Base-by-base conservation (phyloP, 2,797 vertebrate species). In the Sternotherus odoratus region DNA sequence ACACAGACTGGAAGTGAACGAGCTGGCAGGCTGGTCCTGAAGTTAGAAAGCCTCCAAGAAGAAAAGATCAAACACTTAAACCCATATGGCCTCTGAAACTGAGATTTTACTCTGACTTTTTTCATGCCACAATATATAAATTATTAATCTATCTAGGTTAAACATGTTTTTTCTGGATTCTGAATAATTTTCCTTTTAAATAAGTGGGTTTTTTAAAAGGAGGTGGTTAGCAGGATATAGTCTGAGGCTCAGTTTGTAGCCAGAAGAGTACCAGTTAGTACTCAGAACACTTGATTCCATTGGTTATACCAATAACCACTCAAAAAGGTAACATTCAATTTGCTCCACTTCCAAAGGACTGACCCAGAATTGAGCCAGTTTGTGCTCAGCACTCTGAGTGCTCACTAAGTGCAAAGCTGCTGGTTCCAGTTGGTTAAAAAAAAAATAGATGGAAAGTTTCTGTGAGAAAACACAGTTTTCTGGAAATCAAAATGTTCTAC, bases 71-170 rank as follows among this genome's bases (percentile, higher is more conserved):
- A 82, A 48, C 2, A 0, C 13, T 2, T 24, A 85, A 53, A 39
- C 63, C 46, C 85, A 84, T 84, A 78, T 46, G 79, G 5, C 0
- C 1, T 46, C 48, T 36, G 81, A 77, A 91, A 80, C 54, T 36
- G 66, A 74, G 24, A 90, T 77, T 93, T 90, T 54, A 46, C 10
- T 30, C 94, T 79, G 33, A 49, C 9, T 78, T 92, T 93, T 90
- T 60, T 17, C 53, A 6, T 33, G n/a, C 3, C 33, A 24, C 3
- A 21, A 63, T 87, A 92, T 57, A 46, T 16, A 53, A 80, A 1
- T 84, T 82, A 60, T 77, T 57, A 51, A 81, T 77, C 0, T 69
- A 36, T 77, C 83, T 92, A 75, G 2, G 1, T 79, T 87, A 83
- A 39, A 86, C 77, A 0, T 1, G 17, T 13, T 91, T 83, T 92